These are phyloP conservation scores for Australoheros facetus DNA, from an alignment of 2,797 vertebrate genomes.

Conservation along the genomic window DNA sequence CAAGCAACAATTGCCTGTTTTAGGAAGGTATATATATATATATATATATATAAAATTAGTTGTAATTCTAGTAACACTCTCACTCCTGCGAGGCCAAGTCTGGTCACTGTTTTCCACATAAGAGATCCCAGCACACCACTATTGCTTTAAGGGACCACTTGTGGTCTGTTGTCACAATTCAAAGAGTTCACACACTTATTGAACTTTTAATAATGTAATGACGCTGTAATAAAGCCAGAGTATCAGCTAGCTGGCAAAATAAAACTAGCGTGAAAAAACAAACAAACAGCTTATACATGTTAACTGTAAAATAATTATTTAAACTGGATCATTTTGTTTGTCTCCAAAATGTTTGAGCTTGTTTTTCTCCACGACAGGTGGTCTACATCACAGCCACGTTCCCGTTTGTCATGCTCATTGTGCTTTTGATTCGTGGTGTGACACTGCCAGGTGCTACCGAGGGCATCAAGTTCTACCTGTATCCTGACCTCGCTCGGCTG, in stretches of 20 bases:
- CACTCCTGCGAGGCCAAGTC: constrained; percentile 31
- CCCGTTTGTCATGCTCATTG: constrained; percentile 95
- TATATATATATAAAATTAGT: constrained; percentile 13
- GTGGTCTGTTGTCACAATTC: constrained; percentile 15
- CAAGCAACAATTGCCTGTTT: not conserved
- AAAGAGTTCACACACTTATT: not conserved
- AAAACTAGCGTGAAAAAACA: not conserved
- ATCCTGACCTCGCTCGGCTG: constrained; percentile 91
- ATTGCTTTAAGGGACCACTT: constrained; percentile 33
- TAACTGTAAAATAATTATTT: not conserved
- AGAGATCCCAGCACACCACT: not conserved
- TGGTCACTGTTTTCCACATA: constrained; percentile 21
- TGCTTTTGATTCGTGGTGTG: constrained; percentile 93
- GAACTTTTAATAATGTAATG: not conserved
- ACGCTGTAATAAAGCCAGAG: not conserved
- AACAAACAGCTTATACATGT: not conserved
- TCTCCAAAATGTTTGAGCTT: not conserved
- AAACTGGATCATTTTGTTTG: not conserved
- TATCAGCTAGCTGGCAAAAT: not conserved
- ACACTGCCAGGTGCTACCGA: constrained; percentile 92
- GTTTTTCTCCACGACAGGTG: constrained; percentile 78
- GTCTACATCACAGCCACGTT: constrained; percentile 98
- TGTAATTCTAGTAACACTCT: constrained; percentile 48
- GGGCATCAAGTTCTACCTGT: constrained; percentile 98
- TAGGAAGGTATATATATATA: not conserved